These are phyloP conservation scores for Sciaenops ocellatus DNA, from an alignment of 2,797 vertebrate genomes.

Conservation along the genomic window DNA sequence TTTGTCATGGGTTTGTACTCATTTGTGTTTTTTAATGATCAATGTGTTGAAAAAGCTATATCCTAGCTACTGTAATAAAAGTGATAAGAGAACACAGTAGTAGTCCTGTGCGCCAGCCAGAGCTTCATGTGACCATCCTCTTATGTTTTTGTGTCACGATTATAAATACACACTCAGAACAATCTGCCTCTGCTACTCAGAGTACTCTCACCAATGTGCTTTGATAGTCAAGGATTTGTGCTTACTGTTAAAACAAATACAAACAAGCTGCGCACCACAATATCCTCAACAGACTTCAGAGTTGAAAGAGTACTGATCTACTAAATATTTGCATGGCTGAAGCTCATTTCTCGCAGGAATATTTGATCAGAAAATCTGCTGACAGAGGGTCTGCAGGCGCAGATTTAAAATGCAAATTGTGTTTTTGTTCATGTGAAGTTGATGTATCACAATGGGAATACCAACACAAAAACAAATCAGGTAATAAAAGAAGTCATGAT, in stretches of 20 bases:
- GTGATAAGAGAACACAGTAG: constrained; percentile 27
- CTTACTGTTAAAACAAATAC: constrained; percentile 51
- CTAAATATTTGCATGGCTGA: constrained; percentile 61
- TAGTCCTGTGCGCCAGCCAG: constrained; percentile 45
- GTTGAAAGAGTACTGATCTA: constrained; percentile 56
- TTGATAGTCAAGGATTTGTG: constrained; percentile 56
- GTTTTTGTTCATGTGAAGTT: constrained; percentile 49
- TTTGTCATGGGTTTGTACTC: not conserved
- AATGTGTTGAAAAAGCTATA: not conserved
- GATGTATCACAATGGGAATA: constrained; percentile 23
- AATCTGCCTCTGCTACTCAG: constrained; percentile 64
- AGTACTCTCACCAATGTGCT: constrained; percentile 47
- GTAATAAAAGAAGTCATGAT: not conserved
- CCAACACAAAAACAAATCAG: constrained; percentile 12
- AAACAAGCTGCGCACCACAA: constrained; percentile 48
- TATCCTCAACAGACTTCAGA: constrained; percentile 51
- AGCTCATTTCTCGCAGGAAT: constrained; percentile 50
- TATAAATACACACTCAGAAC: constrained; percentile 63
- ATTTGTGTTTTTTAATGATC: not conserved
- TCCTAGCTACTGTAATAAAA: not conserved
- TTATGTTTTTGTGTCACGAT: constrained; percentile 68
- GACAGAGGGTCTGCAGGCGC: constrained; percentile 41
- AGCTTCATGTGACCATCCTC: constrained; percentile 49
- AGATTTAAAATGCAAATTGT: constrained; percentile 58
- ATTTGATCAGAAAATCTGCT: constrained; percentile 58